Percentiles rank a stretch among this genome's conserved stretches.
Conservation (phyloP, 2,888 invertebrate species). For the Seladonia tumulorum region DNA sequence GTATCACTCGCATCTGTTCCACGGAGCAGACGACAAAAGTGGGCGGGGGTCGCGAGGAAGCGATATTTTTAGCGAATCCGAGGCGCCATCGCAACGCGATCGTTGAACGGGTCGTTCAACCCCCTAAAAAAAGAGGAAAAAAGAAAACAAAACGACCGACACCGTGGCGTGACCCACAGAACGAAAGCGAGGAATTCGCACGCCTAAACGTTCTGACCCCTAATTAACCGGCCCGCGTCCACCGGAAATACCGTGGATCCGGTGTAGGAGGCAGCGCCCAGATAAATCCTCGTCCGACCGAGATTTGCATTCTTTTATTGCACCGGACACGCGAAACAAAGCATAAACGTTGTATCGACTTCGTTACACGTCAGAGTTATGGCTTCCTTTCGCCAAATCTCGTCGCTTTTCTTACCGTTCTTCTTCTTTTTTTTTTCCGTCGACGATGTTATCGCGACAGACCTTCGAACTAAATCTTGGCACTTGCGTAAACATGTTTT, state of each 20-base stretch:
- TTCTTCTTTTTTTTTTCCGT: constrained; percentile 9
- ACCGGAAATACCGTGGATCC: constrained; percentile 69
- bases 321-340: constrained; percentile 57
- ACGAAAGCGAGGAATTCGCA: constrained; percentile 50
- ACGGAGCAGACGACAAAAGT: constrained; percentile 37
- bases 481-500: neutral
- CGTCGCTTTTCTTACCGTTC: constrained; percentile 25
- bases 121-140: neutral
- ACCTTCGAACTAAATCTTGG: neutral
- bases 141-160: constrained; percentile 12
- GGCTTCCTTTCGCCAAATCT: constrained; percentile 64
- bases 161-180: constrained; percentile 18
- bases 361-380: constrained; percentile 66
- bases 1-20: constrained; percentile 55
- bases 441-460: constrained; percentile 25
- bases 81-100: constrained; percentile 53
- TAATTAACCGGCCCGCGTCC: constrained; percentile 71
- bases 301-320: constrained; percentile 74
- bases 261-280: constrained; percentile 62
- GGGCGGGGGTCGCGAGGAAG: constrained; percentile 62
- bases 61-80: constrained; percentile 62
- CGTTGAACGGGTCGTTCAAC: constrained; percentile 45
- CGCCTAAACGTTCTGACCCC: constrained; percentile 58
- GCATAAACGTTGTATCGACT: constrained; percentile 61
- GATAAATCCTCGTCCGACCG: constrained; percentile 53